Conservation (phyloP, 2,113 vertebrate genomes). For the Collichthys lucidus region DNA sequence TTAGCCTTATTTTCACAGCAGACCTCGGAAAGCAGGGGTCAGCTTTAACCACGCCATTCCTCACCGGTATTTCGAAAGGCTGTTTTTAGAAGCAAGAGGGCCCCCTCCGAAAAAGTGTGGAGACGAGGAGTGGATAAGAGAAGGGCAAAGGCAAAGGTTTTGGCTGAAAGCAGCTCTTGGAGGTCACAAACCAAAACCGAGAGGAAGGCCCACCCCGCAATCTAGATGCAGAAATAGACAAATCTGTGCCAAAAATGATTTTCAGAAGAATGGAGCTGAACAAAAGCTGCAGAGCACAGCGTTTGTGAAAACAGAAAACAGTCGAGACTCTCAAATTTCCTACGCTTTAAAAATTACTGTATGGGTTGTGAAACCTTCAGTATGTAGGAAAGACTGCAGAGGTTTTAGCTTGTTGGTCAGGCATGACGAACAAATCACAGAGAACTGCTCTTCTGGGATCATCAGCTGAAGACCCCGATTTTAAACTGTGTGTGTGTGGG, state of each 20-base stretch:
- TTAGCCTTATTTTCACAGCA: conserved; percentile 42
- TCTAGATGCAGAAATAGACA: conserved; percentile 35
- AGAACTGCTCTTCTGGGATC: conserved; percentile 42
- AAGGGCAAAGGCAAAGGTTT: neutral
- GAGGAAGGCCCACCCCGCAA: conserved; percentile 37
- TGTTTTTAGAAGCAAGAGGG: conserved; percentile 71
- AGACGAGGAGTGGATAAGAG: neutral
- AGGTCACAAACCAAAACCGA: conserved; percentile 49
- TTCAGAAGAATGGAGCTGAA: conserved; percentile 8
- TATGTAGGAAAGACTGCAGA: conserved; percentile 17
- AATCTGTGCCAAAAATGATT: neutral
- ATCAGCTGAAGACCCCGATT: neutral
- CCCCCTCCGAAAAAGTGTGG: neutral
- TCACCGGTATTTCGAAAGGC: conserved; percentile 34
- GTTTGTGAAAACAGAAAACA: neutral
- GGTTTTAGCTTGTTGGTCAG: conserved; percentile 1
- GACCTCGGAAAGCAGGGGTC: conserved; percentile 47
- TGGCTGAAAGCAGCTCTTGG: conserved; percentile 16
- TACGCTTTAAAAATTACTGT: neutral
- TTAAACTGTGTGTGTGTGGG: conserved; percentile 8
- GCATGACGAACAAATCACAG: conserved; percentile 22
- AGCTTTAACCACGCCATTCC: conserved; percentile 57
- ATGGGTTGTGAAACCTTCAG: conserved; percentile 8
- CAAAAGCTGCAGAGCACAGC: neutral
- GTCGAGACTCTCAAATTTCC: neutral